Base-by-base conservation (phyloP, 2,888 invertebrate genomes). In the Emmelina monodactyla region DNA sequence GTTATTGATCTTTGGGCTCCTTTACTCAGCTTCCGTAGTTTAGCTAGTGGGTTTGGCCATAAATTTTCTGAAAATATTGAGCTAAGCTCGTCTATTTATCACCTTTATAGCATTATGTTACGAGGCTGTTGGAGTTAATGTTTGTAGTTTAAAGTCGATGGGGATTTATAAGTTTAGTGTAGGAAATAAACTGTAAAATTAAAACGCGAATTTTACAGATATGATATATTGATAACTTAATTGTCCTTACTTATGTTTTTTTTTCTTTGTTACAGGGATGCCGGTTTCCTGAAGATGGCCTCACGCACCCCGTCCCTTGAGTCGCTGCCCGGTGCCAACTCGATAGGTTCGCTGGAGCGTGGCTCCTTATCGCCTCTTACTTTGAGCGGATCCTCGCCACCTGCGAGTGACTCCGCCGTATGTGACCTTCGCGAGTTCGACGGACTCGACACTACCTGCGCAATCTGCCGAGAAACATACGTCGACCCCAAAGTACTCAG, bases 281-380 rank as follows among this genome's bases (percentile, higher is more conserved):
- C 88, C 85, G 88, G 88, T 88, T 87, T 88, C 88, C 83, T 89
- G 88, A 91, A 90, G 86, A 92, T 93, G 93, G 93, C 92, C 86
- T 92, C 93, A 82, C 85, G 85, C 78, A 92, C 93, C 83, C 92
- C 92, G 82, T 94, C 93, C 80, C 84, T 93, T 83, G 94, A 93
- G 85, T 94, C 93, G 82, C 85, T 91, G 82, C 89, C 89, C 69
- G 88, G 90, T 86, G 91, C 91, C 82, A 92, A 91, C 83, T 92
- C 92, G 67, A 89, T 92, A 83, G 92, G 92, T 84, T 92, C 92
- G 62, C 88, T 89, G 70, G 91, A 91, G 76, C 89, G 88, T 72
- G 86, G 85, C 79, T 90, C 91, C 71, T 86, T 89, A 67, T 84
- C 89, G 56, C 91, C 92, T 60, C 76, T 91, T 65, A 91, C 92